Percentiles rank a stretch among this genome's conserved stretches.
phyloP scores from a whole-genome alignment of 2,113 vertebrate genomes.

The Laticauda colubrina region DNA sequence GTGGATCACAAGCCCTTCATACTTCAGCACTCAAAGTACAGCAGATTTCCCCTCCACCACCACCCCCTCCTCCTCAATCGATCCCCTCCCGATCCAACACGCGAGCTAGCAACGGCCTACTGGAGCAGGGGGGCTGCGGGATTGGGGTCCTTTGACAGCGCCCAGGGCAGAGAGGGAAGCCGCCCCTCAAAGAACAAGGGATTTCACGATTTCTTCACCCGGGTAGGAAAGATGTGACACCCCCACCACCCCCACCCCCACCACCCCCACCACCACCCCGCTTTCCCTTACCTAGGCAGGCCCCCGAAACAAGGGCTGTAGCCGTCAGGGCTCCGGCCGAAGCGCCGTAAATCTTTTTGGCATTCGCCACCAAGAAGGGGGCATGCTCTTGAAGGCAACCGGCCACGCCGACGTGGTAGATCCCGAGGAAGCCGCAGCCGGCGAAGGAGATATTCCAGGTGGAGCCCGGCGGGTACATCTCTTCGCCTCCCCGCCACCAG shows the following conservation, averaged over 20 bases:
- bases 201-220: neutral
- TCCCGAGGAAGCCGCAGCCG: conserved; percentile 93
- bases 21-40: neutral
- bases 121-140: neutral
- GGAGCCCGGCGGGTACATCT: conserved; percentile 86
- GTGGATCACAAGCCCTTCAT: neutral
- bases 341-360: conserved; percentile 89
- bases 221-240: neutral
- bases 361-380: conserved; percentile 88
- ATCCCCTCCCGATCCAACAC: neutral
- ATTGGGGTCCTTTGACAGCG: neutral
- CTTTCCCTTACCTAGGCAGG: conserved; percentile 79
- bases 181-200: neutral
- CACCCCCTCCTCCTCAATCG: too few relatives aligned
- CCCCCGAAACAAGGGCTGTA: conserved; percentile 83
- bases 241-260: too few relatives aligned
- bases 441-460: conserved; percentile 97
- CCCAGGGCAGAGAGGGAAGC: neutral
- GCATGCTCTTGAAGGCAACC: conserved; percentile 90
- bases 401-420: conserved; percentile 94
- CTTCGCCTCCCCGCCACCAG: conserved; percentile 26
- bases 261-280: too few relatives aligned
- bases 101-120: neutral
- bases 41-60: too few relatives aligned
- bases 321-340: conserved; percentile 93